A percentile compares a stretch with the other conserved stretches of the same genome.
Evolutionary conservation across 2,797 vertebrate genomes (phyloP).

Genomic region (Sebastes aleutianus): DNA sequence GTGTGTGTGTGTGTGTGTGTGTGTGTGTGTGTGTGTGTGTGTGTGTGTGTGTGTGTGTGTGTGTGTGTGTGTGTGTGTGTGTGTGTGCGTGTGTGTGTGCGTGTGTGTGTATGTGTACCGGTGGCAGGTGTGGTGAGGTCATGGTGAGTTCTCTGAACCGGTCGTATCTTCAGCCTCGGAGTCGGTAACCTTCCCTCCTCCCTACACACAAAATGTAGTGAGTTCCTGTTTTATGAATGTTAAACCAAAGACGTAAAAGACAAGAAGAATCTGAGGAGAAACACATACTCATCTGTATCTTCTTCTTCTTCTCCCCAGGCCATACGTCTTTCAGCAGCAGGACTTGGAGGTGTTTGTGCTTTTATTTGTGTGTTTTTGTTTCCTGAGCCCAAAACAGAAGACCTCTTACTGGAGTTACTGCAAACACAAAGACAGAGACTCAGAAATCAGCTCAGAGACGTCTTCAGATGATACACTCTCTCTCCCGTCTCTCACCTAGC

Average conservation of each 20-base stretch:
- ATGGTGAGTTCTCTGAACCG: conserved; percentile 69
- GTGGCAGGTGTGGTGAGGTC: conserved; percentile 67
- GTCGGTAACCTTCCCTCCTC: conserved; percentile 63
- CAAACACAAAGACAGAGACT: not conserved
- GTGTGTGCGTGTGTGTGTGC: not conserved
- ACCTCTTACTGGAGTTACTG: conserved; percentile 34
- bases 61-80: not conserved
- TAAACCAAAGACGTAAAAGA: not conserved
- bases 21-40: conserved; percentile 1
- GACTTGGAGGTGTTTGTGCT: not conserved
- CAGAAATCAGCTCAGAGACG: not conserved
- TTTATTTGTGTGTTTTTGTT: conserved; percentile 3
- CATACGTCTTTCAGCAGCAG: not conserved
- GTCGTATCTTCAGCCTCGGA: conserved; percentile 49
- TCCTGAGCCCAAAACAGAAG: not conserved
- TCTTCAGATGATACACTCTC: accelerated
- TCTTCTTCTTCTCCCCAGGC: conserved; percentile 20
- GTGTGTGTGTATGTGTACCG: conserved; percentile 39
- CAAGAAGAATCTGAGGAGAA: not conserved
- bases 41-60: not conserved
- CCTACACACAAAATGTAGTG: conserved; percentile 1
- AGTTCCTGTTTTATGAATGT: too few species aligned
- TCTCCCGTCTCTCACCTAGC: conserved; percentile 43
- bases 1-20: not conserved
- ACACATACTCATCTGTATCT: conserved; percentile 44